Base-by-base conservation (phyloP, 2,888 invertebrate genomes). In the Tupiocoris notatus region DNA sequence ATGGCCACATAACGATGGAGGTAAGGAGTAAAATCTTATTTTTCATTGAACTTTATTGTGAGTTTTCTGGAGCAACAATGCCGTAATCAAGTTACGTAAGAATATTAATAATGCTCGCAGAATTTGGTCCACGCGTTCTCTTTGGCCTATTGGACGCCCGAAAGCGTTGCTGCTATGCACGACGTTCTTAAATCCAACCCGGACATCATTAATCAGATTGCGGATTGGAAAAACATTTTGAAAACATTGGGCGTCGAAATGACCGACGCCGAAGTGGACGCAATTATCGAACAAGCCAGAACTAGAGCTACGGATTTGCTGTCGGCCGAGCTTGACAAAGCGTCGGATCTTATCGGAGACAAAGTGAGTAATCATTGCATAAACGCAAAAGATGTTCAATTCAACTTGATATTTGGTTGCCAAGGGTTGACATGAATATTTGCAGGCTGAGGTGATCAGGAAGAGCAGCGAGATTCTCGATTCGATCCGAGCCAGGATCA, bases 101-200 rank as follows among this genome's bases (percentile, higher is more conserved):
- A n/a, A n/a, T n/a, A n/a, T n/a, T n/a, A n/a, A n/a, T n/a, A n/a
- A n/a, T n/a, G n/a, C n/a, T 59, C 6, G 17, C 21, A 65, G 67
- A 67, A 67, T 67, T 67, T 67, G 57, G 67, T 67, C 21, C 67
- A 67, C 22, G 67, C 67, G 20, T 67, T 78, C 61, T 78, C 78
- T 2, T 24, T 71, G 18, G 61, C 39, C 23, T 76, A 73, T 24
- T 78, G 78, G 78, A 61, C 78, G 0, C 78, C 76, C 7, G 78
- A 78, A 56, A 78, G 65, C 12, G 62, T 78, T 6, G 76, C 75
- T 1, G 78, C 78, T 7, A 78, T 78, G 78, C 68, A 78, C 66
- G 68, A 78, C 18, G 76, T 78, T 16, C 62, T 78, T 39, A 25
- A 62, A 25, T 71, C 70, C 20, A 58, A 75, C 24, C 77, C 77